phyloP scores from a whole-genome alignment of 2,888 invertebrate species.

The Folsomia manolachei region DNA sequence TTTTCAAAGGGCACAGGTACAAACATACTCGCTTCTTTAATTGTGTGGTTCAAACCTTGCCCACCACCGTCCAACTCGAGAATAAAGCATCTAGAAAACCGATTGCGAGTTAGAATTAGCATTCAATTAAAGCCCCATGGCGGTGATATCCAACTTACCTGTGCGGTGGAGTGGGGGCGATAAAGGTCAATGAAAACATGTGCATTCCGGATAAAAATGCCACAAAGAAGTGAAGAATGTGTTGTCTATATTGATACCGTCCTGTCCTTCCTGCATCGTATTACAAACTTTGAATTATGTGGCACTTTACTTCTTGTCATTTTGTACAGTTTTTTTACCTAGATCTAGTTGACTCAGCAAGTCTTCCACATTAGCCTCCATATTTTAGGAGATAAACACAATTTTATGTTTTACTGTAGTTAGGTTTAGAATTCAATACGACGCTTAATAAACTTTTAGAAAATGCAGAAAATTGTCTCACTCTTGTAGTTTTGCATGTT shows the following conservation, averaged over 20 bases:
- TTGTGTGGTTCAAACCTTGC: slow-evolving; percentile 12
- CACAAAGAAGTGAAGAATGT: slow-evolving; percentile 37
- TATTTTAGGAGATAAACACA: no score
- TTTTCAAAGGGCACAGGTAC: slow-evolving; percentile 26
- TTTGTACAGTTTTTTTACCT: no score
- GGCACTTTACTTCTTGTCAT: no score
- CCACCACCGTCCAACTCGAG: slow-evolving; percentile 28
- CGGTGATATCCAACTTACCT: slow-evolving; percentile 24
- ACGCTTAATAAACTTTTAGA: no score
- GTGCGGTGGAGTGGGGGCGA: slow-evolving; percentile 44
- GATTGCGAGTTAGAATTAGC: neutral
- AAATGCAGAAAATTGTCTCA: no score
- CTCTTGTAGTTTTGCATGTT: no score
- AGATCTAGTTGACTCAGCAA: no score
- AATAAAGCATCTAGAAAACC: slow-evolving; percentile 37
- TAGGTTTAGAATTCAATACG: no score
- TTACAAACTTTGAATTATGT: no score
- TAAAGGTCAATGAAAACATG: slow-evolving; percentile 44
- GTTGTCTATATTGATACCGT: slow-evolving; percentile 42
- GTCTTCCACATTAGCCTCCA: no score
- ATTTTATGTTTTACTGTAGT: no score
- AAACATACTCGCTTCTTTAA: no score
- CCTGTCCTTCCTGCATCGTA: slow-evolving; percentile 37
- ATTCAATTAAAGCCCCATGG: slow-evolving; percentile 1
- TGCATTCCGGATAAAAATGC: slow-evolving; percentile 49